These are phyloP conservation scores for Oreochromis aureus DNA, from an alignment of 2,113 vertebrate species.

Conservation along the genomic window DNA sequence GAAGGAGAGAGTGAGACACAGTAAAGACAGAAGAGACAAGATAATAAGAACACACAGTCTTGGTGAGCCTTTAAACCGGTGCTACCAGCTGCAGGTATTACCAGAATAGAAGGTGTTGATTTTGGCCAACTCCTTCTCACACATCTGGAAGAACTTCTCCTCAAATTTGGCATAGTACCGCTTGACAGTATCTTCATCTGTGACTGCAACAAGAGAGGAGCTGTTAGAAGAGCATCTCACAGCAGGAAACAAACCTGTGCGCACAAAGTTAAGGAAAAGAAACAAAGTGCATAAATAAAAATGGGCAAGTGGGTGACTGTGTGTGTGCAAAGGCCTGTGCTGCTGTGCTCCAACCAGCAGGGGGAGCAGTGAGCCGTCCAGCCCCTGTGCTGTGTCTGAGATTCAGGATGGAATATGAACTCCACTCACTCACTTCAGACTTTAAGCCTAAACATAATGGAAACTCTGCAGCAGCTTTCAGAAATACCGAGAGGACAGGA, in stretches of 20 bases:
- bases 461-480: background rate
- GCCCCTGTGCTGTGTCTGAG: background rate
- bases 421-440: background rate
- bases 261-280: background rate
- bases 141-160: conserved; percentile 98
- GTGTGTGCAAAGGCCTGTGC: background rate
- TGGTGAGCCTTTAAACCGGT: background rate
- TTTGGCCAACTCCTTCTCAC: conserved; percentile 98
- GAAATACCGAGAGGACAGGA: background rate
- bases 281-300: background rate
- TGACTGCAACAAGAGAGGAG: conserved; percentile 68
- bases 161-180: conserved; percentile 98
- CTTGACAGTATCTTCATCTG: conserved; percentile 95
- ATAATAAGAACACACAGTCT: background rate
- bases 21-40: background rate
- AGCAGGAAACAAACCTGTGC: background rate
- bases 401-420: background rate
- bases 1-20: background rate
- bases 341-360: background rate
- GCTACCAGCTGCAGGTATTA: conserved; percentile 46
- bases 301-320: accelerated
- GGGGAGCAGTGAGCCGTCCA: background rate
- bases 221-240: background rate
- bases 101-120: conserved; percentile 99
- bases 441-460: background rate